phyloP scores from a whole-genome alignment of 2,113 vertebrate species.

The Neomonachus schauinslandi region DNA sequence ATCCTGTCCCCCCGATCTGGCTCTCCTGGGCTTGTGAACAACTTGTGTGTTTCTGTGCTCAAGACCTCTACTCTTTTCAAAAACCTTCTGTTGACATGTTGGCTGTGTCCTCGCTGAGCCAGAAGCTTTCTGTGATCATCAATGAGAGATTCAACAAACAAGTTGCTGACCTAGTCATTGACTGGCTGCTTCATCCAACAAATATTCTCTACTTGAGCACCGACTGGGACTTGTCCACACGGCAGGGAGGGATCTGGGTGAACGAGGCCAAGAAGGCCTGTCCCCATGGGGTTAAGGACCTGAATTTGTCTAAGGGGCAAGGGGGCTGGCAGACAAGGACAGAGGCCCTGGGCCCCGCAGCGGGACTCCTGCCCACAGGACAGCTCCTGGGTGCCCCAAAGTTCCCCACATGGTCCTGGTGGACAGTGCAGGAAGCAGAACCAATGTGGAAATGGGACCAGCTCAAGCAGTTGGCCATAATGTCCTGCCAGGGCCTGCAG shows the following conservation, averaged over 20 bases:
- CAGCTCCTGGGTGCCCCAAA: background rate
- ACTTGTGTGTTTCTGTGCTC: background rate
- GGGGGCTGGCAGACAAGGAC: background rate
- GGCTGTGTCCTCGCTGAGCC: background rate
- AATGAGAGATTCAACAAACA: background rate
- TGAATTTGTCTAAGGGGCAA: background rate
- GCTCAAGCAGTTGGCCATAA: fast-evolving
- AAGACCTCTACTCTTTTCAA: background rate
- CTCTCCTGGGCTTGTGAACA: background rate
- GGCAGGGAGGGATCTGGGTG: background rate
- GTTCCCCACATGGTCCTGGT: background rate
- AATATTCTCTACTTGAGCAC: background rate
- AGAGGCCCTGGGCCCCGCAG: too few relatives aligned
- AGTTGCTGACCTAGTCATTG: fast-evolving
- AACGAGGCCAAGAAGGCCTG: fast-evolving
- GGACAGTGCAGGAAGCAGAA: background rate
- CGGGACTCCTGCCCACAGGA: background rate
- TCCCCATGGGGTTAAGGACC: fast-evolving
- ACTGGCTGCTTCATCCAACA: background rate
- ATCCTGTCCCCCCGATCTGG: background rate
- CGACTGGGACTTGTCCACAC: too few relatives aligned
- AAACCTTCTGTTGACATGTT: background rate
- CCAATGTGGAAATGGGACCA: too few relatives aligned
- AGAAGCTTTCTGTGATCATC: background rate
- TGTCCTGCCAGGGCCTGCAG: background rate